phyloP scores from a whole-genome alignment of 1,140 invertebrate genomes.

The Anastrepha ludens region DNA sequence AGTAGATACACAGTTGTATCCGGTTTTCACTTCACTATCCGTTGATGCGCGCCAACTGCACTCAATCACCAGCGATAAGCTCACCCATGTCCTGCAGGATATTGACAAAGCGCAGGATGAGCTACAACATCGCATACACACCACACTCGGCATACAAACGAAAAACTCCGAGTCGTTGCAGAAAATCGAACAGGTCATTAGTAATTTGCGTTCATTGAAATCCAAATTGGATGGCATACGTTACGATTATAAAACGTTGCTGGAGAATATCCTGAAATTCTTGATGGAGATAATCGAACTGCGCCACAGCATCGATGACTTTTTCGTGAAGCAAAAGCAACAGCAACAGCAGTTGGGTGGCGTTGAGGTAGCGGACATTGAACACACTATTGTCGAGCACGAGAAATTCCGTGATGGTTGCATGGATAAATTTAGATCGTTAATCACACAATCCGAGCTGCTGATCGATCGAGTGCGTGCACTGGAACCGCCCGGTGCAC shows the following conservation, averaged over 20 bases:
- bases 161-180: slow-evolving; percentile 79
- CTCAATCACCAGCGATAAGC: slow-evolving; percentile 74
- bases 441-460: slow-evolving; percentile 73
- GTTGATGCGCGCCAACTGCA: slow-evolving; percentile 79
- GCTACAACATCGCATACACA: slow-evolving; percentile 82
- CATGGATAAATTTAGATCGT: slow-evolving; percentile 73
- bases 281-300: slow-evolving; percentile 68
- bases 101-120: slow-evolving; percentile 83
- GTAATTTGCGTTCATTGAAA: slow-evolving; percentile 70
- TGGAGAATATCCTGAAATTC: slow-evolving; percentile 79
- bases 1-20: slow-evolving; percentile 85
- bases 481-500: slow-evolving; percentile 82
- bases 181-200: slow-evolving; percentile 78
- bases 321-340: slow-evolving; percentile 61
- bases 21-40: slow-evolving; percentile 81
- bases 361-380: slow-evolving; percentile 59
- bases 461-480: slow-evolving; percentile 71
- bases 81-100: slow-evolving; percentile 79
- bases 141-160: slow-evolving; percentile 75
- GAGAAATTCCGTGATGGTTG: slow-evolving; percentile 72
- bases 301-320: slow-evolving; percentile 67
- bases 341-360: slow-evolving; percentile 51
- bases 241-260: slow-evolving; percentile 83
- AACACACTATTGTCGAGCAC: slow-evolving; percentile 69
- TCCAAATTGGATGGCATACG: slow-evolving; percentile 80